A percentile compares a stretch with the other conserved stretches of the same genome.
phyloP scores from a whole-genome alignment of 92 coral and sea anemone genomes.

The Scolanthus callimorphus region DNA sequence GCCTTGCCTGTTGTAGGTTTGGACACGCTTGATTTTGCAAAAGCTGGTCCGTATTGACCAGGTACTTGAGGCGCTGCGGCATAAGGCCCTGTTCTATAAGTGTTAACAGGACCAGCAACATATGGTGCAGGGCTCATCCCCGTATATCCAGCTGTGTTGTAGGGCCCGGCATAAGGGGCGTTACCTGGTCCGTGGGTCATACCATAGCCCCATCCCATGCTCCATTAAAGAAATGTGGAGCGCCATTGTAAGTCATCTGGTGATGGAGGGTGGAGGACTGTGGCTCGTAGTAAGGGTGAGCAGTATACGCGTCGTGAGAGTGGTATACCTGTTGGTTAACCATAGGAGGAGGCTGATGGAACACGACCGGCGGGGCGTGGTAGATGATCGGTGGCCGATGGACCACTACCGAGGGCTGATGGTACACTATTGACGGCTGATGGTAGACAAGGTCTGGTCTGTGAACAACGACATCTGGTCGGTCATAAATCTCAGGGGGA shows the following conservation, averaged over 20 bases:
- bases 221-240: slow-evolving; percentile 77
- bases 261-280: slow-evolving; percentile 49
- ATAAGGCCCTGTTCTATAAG: not conserved
- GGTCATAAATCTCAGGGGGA: slow-evolving; percentile 83
- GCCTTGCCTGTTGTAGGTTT: not conserved
- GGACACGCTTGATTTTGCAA: not conserved
- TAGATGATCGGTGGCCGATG: slow-evolving; percentile 83
- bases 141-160: slow-evolving; percentile 1
- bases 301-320: slow-evolving; percentile 55
- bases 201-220: slow-evolving; percentile 82
- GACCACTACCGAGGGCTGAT: slow-evolving; percentile 81
- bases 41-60: slow-evolving; percentile 1
- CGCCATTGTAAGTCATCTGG: slow-evolving; percentile 60
- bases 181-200: slow-evolving; percentile 9
- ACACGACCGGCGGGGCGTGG: slow-evolving; percentile 74
- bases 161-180: slow-evolving; percentile 5
- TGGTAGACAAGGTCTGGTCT: slow-evolving; percentile 81
- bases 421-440: slow-evolving; percentile 81
- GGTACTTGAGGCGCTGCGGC: not conserved
- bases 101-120: slow-evolving; percentile 1
- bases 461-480: slow-evolving; percentile 75
- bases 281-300: slow-evolving; percentile 66
- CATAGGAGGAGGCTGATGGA: slow-evolving; percentile 87
- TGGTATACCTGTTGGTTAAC: slow-evolving; percentile 62
- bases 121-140: not conserved